phyloP scores from a whole-genome alignment of 92 coral and sea anemone species.

The Zoanthus sociatus region DNA sequence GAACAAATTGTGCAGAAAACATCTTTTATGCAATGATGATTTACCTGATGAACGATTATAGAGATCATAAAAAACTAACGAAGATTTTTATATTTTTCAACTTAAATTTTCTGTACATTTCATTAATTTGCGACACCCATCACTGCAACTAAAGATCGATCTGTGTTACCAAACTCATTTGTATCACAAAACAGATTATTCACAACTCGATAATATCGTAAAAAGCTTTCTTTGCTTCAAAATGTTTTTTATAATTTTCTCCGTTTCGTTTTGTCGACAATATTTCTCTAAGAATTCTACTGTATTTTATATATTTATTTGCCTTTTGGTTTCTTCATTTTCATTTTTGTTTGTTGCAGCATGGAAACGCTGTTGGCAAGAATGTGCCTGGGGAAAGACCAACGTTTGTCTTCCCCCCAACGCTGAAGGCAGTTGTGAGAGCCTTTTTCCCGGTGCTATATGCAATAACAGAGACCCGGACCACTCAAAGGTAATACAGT shows the following conservation, averaged over 20 bases:
- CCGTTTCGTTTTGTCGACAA: too few species aligned
- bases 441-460: not conserved
- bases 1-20: too few species aligned
- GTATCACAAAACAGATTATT: not conserved
- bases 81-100: too few species aligned
- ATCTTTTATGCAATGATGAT: too few species aligned
- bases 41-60: too few species aligned
- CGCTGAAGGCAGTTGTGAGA: not conserved
- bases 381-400: not conserved
- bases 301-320: not conserved
- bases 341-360: not conserved
- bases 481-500: not conserved
- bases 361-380: slow-evolving; percentile 1
- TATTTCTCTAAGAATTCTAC: slow-evolving; percentile 2
- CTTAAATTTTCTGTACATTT: not conserved
- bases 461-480: not conserved
- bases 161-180: not conserved
- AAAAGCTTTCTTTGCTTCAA: too few species aligned
- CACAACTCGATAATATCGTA: too few species aligned
- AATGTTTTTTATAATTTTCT: too few species aligned
- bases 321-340: slow-evolving; percentile 2
- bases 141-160: slow-evolving; percentile 1
- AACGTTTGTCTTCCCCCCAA: not conserved
- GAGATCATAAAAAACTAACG: too few species aligned
- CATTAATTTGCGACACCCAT: not conserved